Evolutionary conservation across 2,888 invertebrate genomes (phyloP), one percentile per base, ranked within the genome.

Genomic region (Euproctis similis): DNA sequence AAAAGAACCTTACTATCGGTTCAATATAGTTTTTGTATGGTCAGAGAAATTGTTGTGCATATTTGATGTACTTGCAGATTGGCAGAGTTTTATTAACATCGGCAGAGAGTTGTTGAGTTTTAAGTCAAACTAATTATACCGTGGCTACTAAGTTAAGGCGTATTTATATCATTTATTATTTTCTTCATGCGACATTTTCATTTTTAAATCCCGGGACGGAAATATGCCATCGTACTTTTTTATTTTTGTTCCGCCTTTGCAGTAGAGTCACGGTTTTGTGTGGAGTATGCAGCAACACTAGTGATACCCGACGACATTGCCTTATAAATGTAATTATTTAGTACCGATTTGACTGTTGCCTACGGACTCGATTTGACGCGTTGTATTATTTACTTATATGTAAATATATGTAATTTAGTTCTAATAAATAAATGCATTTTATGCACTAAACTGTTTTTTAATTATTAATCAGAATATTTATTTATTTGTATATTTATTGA

Each of bases 261-360:
- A 24, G 33, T 58, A 46, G 53, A 46, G 51, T 52, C 53, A 41
- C 32, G 26, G 51, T 47, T 59, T 34, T 8, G 31, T 38, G 42
- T 32, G 46, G 45, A 51, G 29, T 52, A 38, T 42, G 53, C 64
- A 66, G 63, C 61, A 60, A 57, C 53, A 55, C 46, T 51, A 53
- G 53, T 54, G 49, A 34, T 34, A 37, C 42, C 37, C 40, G 36
- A 42, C 26, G 64, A 68, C 70, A 60, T 66, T 57, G 63, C 71
- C 46, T 36, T 54, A 40, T 53, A 40, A 53, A 46, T 55, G 52
- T 56, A 53, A 46, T 49, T 48, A 61, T 60, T 69, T 68, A 69
- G 65, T 70, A 73, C 65, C 72, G 65, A 75, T 74, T 75, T 74
- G 82, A 82, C 77, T 78, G 81, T 82, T 82, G 81, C 78, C 69